Evolutionary conservation across 2,113 vertebrate species (phyloP).

Genomic region (Callaeas wilsoni): DNA sequence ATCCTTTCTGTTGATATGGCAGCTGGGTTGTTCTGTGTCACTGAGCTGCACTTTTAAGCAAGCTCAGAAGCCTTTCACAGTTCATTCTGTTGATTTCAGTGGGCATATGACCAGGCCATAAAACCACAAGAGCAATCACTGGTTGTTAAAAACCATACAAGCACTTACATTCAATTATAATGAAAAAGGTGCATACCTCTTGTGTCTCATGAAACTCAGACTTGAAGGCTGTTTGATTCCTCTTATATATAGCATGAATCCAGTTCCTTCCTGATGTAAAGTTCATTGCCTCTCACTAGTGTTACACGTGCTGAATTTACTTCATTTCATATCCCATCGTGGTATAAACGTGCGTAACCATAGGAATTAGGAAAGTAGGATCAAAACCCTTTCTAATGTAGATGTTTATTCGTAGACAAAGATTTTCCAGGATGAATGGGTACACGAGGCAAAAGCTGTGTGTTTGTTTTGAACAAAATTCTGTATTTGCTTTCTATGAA

Average conservation of each 20-base stretch:
- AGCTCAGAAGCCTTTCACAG: conserved; percentile 47
- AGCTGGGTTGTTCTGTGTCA: conserved; percentile 17
- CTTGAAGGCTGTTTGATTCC: conserved; percentile 55
- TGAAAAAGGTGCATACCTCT: conserved; percentile 63
- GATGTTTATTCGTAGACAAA: not conserved
- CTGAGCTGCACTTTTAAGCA: not conserved
- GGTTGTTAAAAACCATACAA: conserved; percentile 61
- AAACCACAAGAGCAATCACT: conserved; percentile 59
- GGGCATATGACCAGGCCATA: conserved; percentile 57
- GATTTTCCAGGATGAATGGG: not conserved
- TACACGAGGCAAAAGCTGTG: not conserved
- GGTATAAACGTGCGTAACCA: fast-evolving
- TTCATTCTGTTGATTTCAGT: conserved; percentile 57
- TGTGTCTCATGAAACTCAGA: conserved; percentile 56
- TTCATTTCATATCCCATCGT: not conserved
- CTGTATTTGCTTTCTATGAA: not conserved
- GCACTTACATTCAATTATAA: conserved; percentile 62
- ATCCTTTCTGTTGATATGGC: not conserved
- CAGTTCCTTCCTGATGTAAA: conserved; percentile 47
- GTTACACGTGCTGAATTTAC: conserved; percentile 36
- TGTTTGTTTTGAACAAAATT: not conserved
- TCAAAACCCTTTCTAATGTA: not conserved
- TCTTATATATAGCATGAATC: conserved; percentile 30
- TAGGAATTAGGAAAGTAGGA: not conserved
- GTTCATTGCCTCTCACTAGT: conserved; percentile 51